These are phyloP conservation scores for Eptesicus fuscus DNA, from an alignment of 2,113 vertebrate genomes.

Conservation along the genomic window DNA sequence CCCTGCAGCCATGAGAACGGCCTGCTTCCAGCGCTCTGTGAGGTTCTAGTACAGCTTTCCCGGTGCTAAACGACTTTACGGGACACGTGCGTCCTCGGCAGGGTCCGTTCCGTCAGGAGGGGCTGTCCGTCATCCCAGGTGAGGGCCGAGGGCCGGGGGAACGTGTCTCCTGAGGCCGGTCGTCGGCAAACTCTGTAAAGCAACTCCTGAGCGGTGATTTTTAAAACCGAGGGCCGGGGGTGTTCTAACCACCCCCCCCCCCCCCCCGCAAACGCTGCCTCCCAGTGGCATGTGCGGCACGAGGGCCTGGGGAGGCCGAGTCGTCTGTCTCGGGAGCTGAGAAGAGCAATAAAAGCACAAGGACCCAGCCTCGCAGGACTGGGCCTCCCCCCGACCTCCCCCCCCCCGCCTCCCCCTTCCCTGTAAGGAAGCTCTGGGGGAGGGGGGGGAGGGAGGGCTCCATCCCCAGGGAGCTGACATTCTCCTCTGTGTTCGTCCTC, in stretches of 20 bases:
- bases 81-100: conserved; percentile 1
- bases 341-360: background rate
- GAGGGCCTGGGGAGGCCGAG: background rate
- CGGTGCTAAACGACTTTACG: background rate
- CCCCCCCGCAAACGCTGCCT: background rate
- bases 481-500: no score
- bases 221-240: background rate
- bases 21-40: background rate
- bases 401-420: background rate
- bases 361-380: background rate
- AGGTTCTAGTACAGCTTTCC: background rate
- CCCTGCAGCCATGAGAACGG: background rate
- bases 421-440: background rate
- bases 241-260: background rate
- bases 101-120: background rate
- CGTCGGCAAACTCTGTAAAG: background rate
- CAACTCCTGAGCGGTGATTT: background rate
- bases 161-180: background rate
- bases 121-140: background rate
- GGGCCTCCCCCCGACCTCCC: background rate
- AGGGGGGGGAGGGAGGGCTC: background rate
- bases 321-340: background rate
- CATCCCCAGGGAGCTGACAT: background rate
- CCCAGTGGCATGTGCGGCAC: background rate
- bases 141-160: background rate